phyloP scores from a whole-genome alignment of 2,797 vertebrate genomes.

The Alcedo quadribrachys region DNA sequence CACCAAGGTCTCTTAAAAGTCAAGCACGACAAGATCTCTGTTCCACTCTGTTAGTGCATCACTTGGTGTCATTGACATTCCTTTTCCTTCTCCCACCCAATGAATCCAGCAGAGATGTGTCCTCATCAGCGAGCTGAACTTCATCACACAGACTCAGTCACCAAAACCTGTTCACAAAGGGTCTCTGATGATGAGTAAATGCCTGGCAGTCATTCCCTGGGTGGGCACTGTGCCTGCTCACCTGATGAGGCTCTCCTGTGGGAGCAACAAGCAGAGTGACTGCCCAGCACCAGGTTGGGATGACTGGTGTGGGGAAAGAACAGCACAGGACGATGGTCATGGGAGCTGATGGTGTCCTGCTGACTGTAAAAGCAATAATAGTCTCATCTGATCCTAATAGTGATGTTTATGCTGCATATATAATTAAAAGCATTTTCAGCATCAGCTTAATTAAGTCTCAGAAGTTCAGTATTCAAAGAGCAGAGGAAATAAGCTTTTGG shows the following conservation, averaged over 20 bases:
- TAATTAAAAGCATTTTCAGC: constrained; percentile 63
- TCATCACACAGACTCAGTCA: not conserved
- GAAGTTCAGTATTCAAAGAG: constrained; percentile 50
- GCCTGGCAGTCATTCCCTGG: not conserved
- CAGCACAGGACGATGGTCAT: not conserved
- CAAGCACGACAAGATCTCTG: not conserved
- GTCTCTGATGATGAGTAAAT: not conserved
- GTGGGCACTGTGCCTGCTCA: not conserved
- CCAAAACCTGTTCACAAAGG: not conserved
- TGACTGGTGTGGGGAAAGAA: not conserved
- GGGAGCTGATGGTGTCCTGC: not conserved
- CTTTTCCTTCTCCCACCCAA: not conserved
- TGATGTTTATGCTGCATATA: constrained; percentile 36
- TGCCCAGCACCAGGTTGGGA: not conserved
- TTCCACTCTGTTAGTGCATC: not conserved
- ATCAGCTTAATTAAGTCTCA: constrained; percentile 45
- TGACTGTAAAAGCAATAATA: not conserved
- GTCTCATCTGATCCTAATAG: constrained; percentile 49
- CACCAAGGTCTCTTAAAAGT: not conserved
- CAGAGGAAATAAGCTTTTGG: constrained; percentile 44
- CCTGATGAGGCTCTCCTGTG: not conserved
- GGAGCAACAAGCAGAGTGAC: not conserved
- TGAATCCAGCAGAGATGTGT: not conserved
- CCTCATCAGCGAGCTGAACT: not conserved
- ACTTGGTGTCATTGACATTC: not conserved